Base-by-base conservation (phyloP, 2,113 vertebrate species). In the Microtus ochrogaster region DNA sequence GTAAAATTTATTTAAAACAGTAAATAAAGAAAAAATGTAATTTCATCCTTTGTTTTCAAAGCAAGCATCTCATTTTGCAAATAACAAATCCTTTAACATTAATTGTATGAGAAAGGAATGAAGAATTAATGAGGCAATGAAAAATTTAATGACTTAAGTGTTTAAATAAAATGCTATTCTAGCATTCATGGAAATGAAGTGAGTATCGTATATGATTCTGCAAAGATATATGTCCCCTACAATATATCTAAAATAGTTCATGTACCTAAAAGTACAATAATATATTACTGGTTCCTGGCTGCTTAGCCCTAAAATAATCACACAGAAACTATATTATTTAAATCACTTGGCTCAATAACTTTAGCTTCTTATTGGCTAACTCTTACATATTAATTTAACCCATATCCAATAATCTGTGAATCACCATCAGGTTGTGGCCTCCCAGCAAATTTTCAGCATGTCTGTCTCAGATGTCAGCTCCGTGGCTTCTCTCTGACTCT, bases 81-180 rank as follows among this genome's bases (percentile, higher is more conserved):
- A 96, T 22, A 65, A 78, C 41, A 44, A 4, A n/a, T 44, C 5
- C 13, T 22, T 92, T 90, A 63, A 81, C 28, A 82, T 58, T 58
- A 82, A 72, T 73, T 47, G 12, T 85, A 19, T 72, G 55, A n/a
- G 33, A 16, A 89, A 65, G 74, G 10, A 87, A 92, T 84, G 49
- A 97, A 94, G 41, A 90, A 1, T 94, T 77, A 72, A 73, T 30
- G 49, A 39, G 55, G 36, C 72, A 68, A 79, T 11, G 66, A 0
- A 89, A 22, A 95, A 22, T 89, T 85, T 91, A 19, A 89, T 74
- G 0, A 97, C 76, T 65, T 44, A 28, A 95, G 22, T 0, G 93
- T 96, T 95, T 95, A 95, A 95, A 96, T 97, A 33, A 96, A 98
- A 92, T 83, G 96, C 85, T 94, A 68, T 1, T 3, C 96, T 96